Evolutionary conservation across 2,888 invertebrate species (phyloP).

Genomic region (Diarsia mendica): DNA sequence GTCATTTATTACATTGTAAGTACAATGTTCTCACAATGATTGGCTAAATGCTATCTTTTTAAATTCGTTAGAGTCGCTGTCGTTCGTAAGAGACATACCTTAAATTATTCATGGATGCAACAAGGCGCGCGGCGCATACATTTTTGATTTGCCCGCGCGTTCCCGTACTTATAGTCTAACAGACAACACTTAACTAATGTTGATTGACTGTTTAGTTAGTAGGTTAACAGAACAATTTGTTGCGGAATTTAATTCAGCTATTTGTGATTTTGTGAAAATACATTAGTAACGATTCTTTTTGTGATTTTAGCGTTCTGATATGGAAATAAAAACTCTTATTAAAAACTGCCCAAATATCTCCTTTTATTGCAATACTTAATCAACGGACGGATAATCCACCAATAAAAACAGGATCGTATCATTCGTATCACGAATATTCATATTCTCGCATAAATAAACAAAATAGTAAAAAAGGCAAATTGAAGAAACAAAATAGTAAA

Average conservation of each 20-base stretch:
- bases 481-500: conserved; percentile 9
- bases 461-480: conserved; percentile 20
- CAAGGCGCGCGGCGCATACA: conserved; percentile 12
- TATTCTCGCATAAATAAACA: conserved; percentile 28
- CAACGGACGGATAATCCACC: neutral
- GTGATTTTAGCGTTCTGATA: neutral
- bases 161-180: conserved; percentile 2
- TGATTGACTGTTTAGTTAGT: neutral
- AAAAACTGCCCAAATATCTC: neutral
- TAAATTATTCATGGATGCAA: conserved; percentile 19
- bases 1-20: neutral
- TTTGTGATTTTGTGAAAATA: neutral
- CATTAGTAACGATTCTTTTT: neutral
- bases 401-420: conserved; percentile 2
- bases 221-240: neutral
- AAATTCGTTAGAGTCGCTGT: conserved; percentile 8
- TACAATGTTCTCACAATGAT: neutral
- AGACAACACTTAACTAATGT: neutral
- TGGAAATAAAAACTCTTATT: neutral
- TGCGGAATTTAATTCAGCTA: neutral
- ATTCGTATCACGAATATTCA: conserved; percentile 4
- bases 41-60: neutral
- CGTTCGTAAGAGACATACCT: neutral
- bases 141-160: conserved; percentile 22
- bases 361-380: neutral